Base-by-base conservation (phyloP, 2,113 vertebrate species). In the Phasianus colchicus region DNA sequence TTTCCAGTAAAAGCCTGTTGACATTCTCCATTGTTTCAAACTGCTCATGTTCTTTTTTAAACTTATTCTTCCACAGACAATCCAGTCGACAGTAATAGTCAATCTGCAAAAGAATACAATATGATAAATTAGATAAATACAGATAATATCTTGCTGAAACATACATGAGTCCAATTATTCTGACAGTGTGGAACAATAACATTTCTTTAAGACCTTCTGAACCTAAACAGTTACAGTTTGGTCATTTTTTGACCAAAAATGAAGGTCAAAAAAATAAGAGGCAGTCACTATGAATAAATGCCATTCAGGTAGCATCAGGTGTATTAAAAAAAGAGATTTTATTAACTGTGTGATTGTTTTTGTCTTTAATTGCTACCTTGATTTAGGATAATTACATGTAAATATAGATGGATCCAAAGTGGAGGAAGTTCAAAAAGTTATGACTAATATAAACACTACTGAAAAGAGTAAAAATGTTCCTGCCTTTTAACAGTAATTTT, bases 21-120 rank as follows among this genome's bases (percentile, higher is more conserved):
- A 99, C 98, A 3, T 99, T 99, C 97, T 99, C 99, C 97, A 99
- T 98, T 3, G 99, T 99, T 96, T 99, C 99, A 55, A 99, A 99
- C 89, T 99, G 99, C 16, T 99, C 99, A 3, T 99, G 98, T 57
- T 99, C 99, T 27, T 98, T 99, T 95, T 98, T 98, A 96, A 99
- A 99, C 96, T 99, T 99, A 84, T 98, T 99, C 97, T 99, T 99
- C 96, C 99, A 98, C 73, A 99, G 95, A 92, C 98, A 99, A 89
- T 99, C 99, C 94, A 99, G 95, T 43, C 99, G 98, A 95, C 98
- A 99, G 96, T 98, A 99, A 77, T 98, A 98, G 96, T 99, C 99
- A 8, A 99, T 99, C 99, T 99, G 92, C 69, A 77, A 94, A 86
- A 21, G 27, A 40, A 75, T 11, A 30, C 36, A 38, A 52, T 25